Base-by-base conservation (phyloP, 2,888 invertebrate species). In the Gisinianus flammeolus region DNA sequence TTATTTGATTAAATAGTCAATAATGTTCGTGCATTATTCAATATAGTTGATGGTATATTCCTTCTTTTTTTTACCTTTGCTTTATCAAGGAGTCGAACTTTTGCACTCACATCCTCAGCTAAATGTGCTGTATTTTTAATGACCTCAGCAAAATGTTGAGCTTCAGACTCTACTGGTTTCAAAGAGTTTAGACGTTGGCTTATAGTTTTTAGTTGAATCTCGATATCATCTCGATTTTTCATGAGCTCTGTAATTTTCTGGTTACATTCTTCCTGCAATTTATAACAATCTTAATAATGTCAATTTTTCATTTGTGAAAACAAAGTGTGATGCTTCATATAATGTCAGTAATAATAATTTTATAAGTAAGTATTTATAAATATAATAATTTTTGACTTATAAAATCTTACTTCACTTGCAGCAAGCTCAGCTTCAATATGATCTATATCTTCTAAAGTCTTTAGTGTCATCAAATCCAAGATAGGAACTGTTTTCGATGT, bases 41-140 rank as follows among this genome's bases (percentile, higher is more conserved):
- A n/a, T n/a, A n/a, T n/a, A n/a, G n/a, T n/a, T n/a, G n/a, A n/a
- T n/a, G n/a, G n/a, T n/a, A n/a, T n/a, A 33, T 31, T 19, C 12
- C n/a, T 71, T 16, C 22, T 35, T 28, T 44, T 26, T 67, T 89
- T 87, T 89, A 95, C 95, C 88, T 96, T 93, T 0, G 97, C 97
- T 76, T 94, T 89, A 88, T 99, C 98, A 64, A 99, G 88, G 79
- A 95, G 93, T 12, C 97, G 91, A 22, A 98, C 98, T 92, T 97
- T 98, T 30, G 94, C 94, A 86, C 96, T 97, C 76, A 99, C 98
- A 87, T 94, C 95, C 85, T 95, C 94, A 0, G 97, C 97, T 70
- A 97, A 89, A 31, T 91, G 90, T 6, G 97, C 95, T 0, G 98
- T 97, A 85, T 92, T 92, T 44, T 92, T 90, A 22, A 62, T 62